These are phyloP conservation scores for Equus quagga DNA, from an alignment of 2,113 vertebrate genomes.

Conservation along the genomic window DNA sequence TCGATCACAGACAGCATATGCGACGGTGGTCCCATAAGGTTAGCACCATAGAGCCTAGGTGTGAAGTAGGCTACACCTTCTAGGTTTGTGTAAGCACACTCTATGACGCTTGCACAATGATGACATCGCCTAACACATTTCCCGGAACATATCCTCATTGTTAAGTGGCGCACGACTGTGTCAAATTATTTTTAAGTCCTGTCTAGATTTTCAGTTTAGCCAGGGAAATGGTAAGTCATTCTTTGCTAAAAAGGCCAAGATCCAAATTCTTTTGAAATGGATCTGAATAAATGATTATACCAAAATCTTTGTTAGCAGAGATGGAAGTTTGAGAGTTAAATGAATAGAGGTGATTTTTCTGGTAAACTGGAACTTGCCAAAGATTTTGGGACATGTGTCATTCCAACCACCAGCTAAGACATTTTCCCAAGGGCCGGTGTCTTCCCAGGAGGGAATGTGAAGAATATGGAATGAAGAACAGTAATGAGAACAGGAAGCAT, in stretches of 20 bases:
- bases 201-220: background rate
- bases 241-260: background rate
- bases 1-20: too few species aligned
- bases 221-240: background rate
- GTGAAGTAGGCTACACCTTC: too few species aligned
- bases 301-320: background rate
- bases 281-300: background rate
- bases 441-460: background rate
- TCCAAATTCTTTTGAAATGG: background rate
- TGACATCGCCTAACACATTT: too few species aligned
- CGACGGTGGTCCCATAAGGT: too few species aligned
- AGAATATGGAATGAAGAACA: background rate
- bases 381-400: background rate
- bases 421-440: background rate
- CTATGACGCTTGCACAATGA: too few species aligned
- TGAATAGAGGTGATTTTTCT: background rate
- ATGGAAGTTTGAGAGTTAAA: fast-evolving
- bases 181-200: background rate
- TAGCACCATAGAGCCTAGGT: too few species aligned
- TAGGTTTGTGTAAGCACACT: too few species aligned
- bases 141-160: too few species aligned
- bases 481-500: too few species aligned
- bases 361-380: background rate
- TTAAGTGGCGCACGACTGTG: too few species aligned
- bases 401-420: background rate